These are phyloP conservation scores for Trissolcus japonicus DNA, from an alignment of 2,888 invertebrate species.

Conservation along the genomic window DNA sequence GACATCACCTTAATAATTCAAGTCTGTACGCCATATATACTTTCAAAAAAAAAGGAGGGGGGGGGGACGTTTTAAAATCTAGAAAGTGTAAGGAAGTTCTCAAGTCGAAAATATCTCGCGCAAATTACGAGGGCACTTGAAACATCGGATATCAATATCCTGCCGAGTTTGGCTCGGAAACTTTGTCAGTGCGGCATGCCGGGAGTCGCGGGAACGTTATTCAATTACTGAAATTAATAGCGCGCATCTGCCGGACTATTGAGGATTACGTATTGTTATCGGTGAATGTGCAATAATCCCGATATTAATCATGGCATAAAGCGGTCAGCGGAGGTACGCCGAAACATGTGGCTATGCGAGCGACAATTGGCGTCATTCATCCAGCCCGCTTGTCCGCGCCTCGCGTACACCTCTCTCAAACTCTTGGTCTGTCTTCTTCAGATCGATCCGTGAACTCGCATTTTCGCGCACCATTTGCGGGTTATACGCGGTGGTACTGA, in stretches of 20 bases:
- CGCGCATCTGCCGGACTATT: conserved; percentile 16
- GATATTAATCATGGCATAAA: conserved; percentile 42
- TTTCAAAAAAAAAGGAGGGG: too few relatives aligned
- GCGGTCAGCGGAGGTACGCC: conserved; percentile 33
- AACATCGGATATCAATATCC: conserved; percentile 4
- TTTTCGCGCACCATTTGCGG: conserved; percentile 48
- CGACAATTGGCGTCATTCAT: conserved; percentile 46
- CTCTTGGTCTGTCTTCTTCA: conserved; percentile 57
- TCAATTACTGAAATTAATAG: conserved; percentile 35
- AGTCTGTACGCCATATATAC: too few relatives aligned
- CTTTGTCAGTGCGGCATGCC: conserved; percentile 5
- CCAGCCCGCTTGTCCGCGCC: conserved; percentile 45
- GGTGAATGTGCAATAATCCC: conserved; percentile 32
- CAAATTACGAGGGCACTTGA: conserved; percentile 5
- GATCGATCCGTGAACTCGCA: conserved; percentile 52
- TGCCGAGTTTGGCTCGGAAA: not conserved
- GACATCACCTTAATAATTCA: too few relatives aligned
- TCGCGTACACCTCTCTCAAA: conserved; percentile 38
- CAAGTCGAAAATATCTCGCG: not conserved
- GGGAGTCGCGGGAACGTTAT: conserved; percentile 5
- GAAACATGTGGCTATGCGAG: conserved; percentile 13
- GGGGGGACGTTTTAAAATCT: too few relatives aligned
- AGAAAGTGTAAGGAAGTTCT: too few relatives aligned
- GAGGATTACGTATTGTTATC: conserved; percentile 47
- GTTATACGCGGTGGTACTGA: conserved; percentile 45